Base-by-base conservation (phyloP, 2,113 vertebrate genomes). In the Lucifuga dentata region DNA sequence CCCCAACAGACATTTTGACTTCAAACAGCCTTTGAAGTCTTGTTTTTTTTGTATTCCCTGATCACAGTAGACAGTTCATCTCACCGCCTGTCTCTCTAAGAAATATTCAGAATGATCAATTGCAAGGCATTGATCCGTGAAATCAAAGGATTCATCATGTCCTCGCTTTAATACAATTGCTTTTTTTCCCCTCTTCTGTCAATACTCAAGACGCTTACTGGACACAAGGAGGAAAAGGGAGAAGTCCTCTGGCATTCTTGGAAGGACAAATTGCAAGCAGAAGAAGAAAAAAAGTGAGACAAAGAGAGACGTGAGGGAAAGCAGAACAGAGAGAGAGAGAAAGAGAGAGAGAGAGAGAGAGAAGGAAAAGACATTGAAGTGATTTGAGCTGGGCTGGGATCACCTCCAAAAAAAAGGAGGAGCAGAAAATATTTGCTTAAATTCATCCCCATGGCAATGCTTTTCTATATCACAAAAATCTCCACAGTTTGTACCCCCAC, bases 21-120 rank as follows among this genome's bases (percentile, higher is more conserved):
- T 86, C 53, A 86, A 81, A 81, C 50, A 57, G 59, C 48, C 73
- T 90, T 87, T 89, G 64, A 86, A 83, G 76, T 78, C 68, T 63
- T 63, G 48, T 69, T 50, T 65, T 38, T 63, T 46, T 67, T 72
- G 65, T 65, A 40, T 53, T 78, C 61, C 69, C 29, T 78, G 75
- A 68, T 86, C 66, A 69, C 56, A n/a, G 39, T 12, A 45, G 71
- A 75, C 73, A 45, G 40, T 67, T 71, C 57, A 84, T 86, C 62
- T 76, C 36, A 13, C 48, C 53, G 64, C 52, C 71, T 50, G 73
- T 62, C 76, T 73, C 63, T 51, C 57, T 61, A 32, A 64, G 64
- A 84, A 43, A 26, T 17, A 77, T 44, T 44, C 35, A 58, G 53
- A 61, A 46, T 78, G 70, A 85, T 86, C 85, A 85, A 79, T 83